Evolutionary conservation across 2,888 invertebrate genomes (phyloP).

Genomic region (Orthosia gracilis): DNA sequence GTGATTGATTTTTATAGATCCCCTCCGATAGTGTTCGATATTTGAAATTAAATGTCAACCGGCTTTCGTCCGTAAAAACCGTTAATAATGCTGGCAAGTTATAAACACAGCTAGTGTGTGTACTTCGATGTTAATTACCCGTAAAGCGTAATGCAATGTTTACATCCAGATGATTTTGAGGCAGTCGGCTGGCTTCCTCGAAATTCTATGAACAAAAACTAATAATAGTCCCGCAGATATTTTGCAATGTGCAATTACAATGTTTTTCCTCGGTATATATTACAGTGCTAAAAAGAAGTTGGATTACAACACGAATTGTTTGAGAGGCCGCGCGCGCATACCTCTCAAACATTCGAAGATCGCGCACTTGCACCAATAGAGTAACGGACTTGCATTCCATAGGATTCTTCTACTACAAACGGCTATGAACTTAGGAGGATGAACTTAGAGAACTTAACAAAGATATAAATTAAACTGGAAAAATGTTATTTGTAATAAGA

Average conservation of each 20-base stretch:
- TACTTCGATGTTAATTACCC: conserved; percentile 43
- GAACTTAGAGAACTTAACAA: neutral
- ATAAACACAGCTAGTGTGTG: conserved; percentile 20
- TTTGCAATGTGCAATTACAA: conserved; percentile 67
- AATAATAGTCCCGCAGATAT: conserved; percentile 61
- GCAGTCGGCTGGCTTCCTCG: conserved; percentile 49
- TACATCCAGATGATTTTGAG: conserved; percentile 57
- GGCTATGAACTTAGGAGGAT: neutral
- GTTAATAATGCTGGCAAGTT: conserved; percentile 17
- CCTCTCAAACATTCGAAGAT: conserved; percentile 69
- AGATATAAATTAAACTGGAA: conserved; percentile 21
- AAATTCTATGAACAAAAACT: conserved; percentile 51
- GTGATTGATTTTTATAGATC: conserved; percentile 50
- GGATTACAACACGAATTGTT: conserved; percentile 70
- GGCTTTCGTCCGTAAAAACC: conserved; percentile 9
- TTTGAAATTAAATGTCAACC: conserved; percentile 50
- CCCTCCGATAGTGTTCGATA: conserved; percentile 34
- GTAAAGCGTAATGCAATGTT: conserved; percentile 49
- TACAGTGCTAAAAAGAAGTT: conserved; percentile 65
- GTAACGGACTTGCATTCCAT: conserved; percentile 65
- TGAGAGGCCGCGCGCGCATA: conserved; percentile 61
- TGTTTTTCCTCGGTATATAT: conserved; percentile 59
- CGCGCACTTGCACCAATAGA: conserved; percentile 67
- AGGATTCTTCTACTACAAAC: conserved; percentile 24
- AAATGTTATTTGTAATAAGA: conserved; percentile 15